These are phyloP conservation scores for Camelus bactrianus DNA, from an alignment of 2,113 vertebrate species.

Conservation along the genomic window DNA sequence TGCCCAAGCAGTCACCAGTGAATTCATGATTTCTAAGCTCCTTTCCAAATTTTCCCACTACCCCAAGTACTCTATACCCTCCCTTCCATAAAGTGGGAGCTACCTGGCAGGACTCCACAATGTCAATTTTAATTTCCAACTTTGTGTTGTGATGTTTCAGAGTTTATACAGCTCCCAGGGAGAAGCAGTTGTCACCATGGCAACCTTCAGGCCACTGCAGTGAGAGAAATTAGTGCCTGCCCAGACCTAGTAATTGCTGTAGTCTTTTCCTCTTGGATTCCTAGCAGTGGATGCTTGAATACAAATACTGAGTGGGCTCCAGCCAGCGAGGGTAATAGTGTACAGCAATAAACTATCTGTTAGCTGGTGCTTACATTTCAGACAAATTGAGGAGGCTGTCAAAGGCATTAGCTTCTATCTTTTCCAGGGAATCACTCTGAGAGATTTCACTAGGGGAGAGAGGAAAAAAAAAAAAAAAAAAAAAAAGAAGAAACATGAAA, in stretches of 20 bases:
- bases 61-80: not conserved
- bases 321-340: slow-evolving; percentile 61
- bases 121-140: slow-evolving; percentile 80
- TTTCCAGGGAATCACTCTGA: slow-evolving; percentile 92
- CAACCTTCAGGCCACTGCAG: slow-evolving; percentile 74
- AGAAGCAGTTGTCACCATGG: slow-evolving; percentile 76
- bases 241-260: slow-evolving; percentile 73
- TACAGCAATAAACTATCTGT: slow-evolving; percentile 60
- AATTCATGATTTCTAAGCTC: not conserved
- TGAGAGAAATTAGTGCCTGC: slow-evolving; percentile 79
- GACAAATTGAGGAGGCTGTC: slow-evolving; percentile 91
- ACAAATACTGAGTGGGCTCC: slow-evolving; percentile 70
- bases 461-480: slow-evolving; percentile 30
- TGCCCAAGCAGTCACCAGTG: not conserved
- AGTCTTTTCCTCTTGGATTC: slow-evolving; percentile 72
- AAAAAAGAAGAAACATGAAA: slow-evolving; percentile 51
- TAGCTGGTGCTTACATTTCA: slow-evolving; percentile 93
- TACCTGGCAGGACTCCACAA: slow-evolving; percentile 69
- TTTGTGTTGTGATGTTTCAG: slow-evolving; percentile 78
- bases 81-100: slow-evolving; percentile 39
- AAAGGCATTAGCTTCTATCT: slow-evolving; percentile 92
- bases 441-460: slow-evolving; percentile 92
- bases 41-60: slow-evolving; percentile 1
- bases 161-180: slow-evolving; percentile 67
- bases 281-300: slow-evolving; percentile 68